phyloP scores from a whole-genome alignment of 2,888 invertebrate species.

The Pheosia tremula region DNA sequence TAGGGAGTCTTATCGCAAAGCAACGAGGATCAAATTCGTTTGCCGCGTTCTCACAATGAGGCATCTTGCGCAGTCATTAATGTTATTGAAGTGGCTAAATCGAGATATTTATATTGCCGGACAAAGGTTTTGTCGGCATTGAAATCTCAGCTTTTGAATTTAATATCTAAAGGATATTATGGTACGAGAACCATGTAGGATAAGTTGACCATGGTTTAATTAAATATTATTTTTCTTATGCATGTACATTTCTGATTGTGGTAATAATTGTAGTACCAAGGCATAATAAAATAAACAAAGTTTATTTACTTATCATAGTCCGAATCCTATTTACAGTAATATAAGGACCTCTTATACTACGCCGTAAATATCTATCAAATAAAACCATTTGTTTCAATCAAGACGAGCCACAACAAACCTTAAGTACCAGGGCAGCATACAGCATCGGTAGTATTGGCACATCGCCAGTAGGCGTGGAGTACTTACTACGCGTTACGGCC shows the following conservation, averaged over 20 bases:
- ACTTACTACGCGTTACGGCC: slow-evolving; percentile 33
- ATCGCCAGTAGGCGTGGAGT: slow-evolving; percentile 38
- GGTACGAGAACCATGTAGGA: neutral
- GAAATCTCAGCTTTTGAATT: slow-evolving; percentile 32
- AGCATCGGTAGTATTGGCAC: slow-evolving; percentile 43
- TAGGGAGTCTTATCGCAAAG: slow-evolving; percentile 18
- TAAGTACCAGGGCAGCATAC: slow-evolving; percentile 44
- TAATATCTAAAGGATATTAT: slow-evolving; percentile 8
- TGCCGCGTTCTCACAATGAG: neutral
- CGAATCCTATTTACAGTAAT: neutral
- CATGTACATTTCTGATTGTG: too few species aligned
- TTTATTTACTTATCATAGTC: too few species aligned
- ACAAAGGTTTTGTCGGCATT: slow-evolving; percentile 42
- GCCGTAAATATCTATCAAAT: neutral
- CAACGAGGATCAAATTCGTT: slow-evolving; percentile 17
- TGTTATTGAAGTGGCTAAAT: slow-evolving; percentile 42
- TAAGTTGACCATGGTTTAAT: slow-evolving; percentile 2
- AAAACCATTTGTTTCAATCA: neutral
- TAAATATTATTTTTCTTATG: too few species aligned
- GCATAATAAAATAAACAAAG: too few species aligned
- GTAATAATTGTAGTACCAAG: too few species aligned
- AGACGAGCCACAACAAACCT: slow-evolving; percentile 6
- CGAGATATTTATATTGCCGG: slow-evolving; percentile 41
- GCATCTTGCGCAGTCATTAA: slow-evolving; percentile 14
- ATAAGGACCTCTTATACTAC: neutral